Evolutionary conservation across 2,888 invertebrate genomes (phyloP), one percentile per base, ranked within the genome.

Genomic region (Amphipyra berbera): DNA sequence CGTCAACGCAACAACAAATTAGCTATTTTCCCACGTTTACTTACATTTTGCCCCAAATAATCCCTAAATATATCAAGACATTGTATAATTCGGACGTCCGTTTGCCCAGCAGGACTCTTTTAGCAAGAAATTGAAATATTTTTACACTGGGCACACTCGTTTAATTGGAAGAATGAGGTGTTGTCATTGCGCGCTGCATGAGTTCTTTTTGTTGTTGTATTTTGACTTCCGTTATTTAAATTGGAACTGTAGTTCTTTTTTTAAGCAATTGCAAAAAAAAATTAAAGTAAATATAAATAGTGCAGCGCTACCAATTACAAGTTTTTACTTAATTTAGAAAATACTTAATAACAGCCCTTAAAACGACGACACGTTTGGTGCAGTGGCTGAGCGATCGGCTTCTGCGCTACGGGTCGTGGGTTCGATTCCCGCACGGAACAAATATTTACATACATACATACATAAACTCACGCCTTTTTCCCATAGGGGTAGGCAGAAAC

Each of bases 21-120:
- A 85, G 80, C 57, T 38, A 69, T 7, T 68, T 92, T 92, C 92
- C 87, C 92, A 92, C 91, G 91, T 49, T 74, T 41, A 59, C 58
- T 60, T 45, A 77, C 52, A 55, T 68, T 27, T 58, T 76, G 84
- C 82, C 81, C 82, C 71, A 82, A 73, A 82, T 81, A 80, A 75
- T 82, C 79, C 78, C 81, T 70, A 81, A 75, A 82, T 80, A 80
- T 68, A 73, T 73, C 64, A 61, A 76, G 68, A 76, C 61, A 62
- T 68, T 74, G 45, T 61, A 64, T 71, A 75, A 82, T 78, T 87
- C 88, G 90, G 89, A 90, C 66, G 87, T 88, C 83, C 86, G 82
- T 83, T 64, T 65, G 68, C 82, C 14, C 84, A 82, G 84, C 79
- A 76, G 79, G 79, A 70, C 52, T 27, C 71, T 74, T 60, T 58